These are phyloP conservation scores for Oreochromis spilurus DNA, from an alignment of 2,113 vertebrate genomes.

Conservation along the genomic window DNA sequence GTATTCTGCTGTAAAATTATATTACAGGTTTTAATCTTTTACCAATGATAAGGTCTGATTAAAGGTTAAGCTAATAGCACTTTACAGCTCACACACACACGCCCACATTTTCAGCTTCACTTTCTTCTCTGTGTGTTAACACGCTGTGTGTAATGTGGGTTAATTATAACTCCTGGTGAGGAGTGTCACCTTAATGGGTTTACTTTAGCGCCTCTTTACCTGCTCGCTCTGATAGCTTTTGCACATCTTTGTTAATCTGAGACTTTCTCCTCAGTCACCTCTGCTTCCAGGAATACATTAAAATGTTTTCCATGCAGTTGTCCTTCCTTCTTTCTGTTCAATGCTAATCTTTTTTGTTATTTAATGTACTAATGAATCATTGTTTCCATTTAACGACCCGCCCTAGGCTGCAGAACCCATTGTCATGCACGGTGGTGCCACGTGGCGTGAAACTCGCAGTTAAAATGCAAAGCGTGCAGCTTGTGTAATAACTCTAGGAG, in stretches of 20 bases:
- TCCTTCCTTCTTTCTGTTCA: neutral
- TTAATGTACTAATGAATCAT: neutral
- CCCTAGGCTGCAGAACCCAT: neutral
- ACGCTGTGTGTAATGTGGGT: neutral
- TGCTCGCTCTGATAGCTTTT: neutral
- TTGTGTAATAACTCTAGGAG: neutral
- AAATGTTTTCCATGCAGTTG: neutral
- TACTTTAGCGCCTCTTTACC: neutral
- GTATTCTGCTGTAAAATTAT: neutral
- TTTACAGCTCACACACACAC: neutral
- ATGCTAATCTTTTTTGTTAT: neutral
- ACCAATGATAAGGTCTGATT: neutral
- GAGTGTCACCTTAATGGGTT: neutral
- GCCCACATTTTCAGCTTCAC: neutral
- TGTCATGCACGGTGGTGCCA: neutral
- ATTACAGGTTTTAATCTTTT: neutral
- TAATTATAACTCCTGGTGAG: neutral
- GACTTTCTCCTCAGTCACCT: neutral
- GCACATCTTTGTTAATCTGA: conserved; percentile 1
- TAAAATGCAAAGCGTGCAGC: neutral
- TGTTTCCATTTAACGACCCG: neutral
- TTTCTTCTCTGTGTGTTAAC: neutral
- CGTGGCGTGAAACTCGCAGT: neutral
- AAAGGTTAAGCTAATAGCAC: neutral
- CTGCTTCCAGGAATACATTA: neutral